phyloP scores from a whole-genome alignment of 2,888 invertebrate genomes.

The Caenorhabditis auriculariae region DNA sequence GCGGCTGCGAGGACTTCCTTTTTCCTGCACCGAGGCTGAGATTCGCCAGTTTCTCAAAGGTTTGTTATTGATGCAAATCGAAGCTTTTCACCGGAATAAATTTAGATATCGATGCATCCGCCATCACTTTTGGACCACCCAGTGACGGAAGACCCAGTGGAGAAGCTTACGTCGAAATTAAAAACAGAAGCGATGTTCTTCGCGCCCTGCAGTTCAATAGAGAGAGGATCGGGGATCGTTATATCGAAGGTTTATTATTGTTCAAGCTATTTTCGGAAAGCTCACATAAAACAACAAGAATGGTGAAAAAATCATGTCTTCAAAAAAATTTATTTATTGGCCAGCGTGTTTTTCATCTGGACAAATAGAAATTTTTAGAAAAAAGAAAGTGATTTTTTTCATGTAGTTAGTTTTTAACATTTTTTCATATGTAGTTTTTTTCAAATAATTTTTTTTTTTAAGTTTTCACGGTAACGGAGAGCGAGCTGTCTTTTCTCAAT shows the following conservation, averaged over 20 bases:
- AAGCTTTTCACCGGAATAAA: too few species aligned
- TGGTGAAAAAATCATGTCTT: too few species aligned
- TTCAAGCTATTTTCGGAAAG: background rate
- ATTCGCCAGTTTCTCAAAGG: constrained; percentile 48
- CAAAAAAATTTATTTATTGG: too few species aligned
- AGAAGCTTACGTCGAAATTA: constrained; percentile 49
- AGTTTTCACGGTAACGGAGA: constrained; percentile 29
- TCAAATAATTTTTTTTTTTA: background rate
- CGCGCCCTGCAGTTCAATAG: constrained; percentile 42
- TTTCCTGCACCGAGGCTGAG: constrained; percentile 42
- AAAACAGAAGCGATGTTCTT: constrained; percentile 26
- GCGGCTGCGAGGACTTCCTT: constrained; percentile 55
- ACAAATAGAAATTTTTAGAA: background rate
- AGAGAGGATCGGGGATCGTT: constrained; percentile 46
- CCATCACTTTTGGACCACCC: constrained; percentile 11
- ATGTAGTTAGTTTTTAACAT: too few species aligned
- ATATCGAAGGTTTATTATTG: constrained; percentile 49
- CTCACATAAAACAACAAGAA: too few species aligned
- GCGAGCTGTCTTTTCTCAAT: constrained; percentile 4
- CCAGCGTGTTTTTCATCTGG: too few species aligned
- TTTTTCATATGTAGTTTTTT: constrained; percentile 3
- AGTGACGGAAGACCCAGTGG: constrained; percentile 51
- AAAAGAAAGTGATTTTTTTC: background rate
- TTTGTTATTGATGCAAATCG: too few species aligned
- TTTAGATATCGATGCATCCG: background rate